Conservation (phyloP, 2,113 vertebrate genomes). For the Sciurus niger region DNA sequence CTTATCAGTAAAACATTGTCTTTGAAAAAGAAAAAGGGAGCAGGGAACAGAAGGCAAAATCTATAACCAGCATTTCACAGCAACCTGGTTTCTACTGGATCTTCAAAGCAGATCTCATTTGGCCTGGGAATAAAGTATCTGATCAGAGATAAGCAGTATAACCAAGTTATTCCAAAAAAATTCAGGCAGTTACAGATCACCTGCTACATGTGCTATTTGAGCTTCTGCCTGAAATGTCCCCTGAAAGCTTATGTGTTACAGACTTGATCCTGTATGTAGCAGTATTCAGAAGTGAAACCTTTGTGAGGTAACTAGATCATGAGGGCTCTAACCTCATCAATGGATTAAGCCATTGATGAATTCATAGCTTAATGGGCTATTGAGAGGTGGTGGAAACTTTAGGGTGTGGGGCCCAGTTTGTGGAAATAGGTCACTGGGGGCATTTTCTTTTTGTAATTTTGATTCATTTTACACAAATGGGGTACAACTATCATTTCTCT, state of each 20-base stretch:
- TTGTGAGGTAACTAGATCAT: neutral
- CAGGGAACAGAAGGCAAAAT: neutral
- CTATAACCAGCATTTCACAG: neutral
- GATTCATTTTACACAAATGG: no score
- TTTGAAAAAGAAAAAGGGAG: neutral
- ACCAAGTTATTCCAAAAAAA: neutral
- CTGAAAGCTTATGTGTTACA: neutral
- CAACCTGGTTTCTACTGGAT: conserved; percentile 6
- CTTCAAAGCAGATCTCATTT: conserved; percentile 23
- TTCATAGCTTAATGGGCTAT: neutral
- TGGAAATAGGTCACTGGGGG: neutral
- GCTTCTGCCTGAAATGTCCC: neutral
- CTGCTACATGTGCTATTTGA: neutral
- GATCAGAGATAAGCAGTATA: neutral
- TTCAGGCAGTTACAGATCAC: neutral
- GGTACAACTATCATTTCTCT: no score
- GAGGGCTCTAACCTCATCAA: neutral
- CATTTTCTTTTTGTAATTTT: neutral
- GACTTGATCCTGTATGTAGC: neutral
- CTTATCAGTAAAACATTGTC: conserved; percentile 5
- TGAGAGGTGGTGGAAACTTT: neutral
- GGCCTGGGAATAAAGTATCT: neutral
- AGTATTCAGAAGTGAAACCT: neutral
- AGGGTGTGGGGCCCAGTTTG: neutral
- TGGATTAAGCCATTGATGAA: neutral